Base-by-base conservation (phyloP, 2,888 invertebrate genomes). In the Itoplectis maculator region DNA sequence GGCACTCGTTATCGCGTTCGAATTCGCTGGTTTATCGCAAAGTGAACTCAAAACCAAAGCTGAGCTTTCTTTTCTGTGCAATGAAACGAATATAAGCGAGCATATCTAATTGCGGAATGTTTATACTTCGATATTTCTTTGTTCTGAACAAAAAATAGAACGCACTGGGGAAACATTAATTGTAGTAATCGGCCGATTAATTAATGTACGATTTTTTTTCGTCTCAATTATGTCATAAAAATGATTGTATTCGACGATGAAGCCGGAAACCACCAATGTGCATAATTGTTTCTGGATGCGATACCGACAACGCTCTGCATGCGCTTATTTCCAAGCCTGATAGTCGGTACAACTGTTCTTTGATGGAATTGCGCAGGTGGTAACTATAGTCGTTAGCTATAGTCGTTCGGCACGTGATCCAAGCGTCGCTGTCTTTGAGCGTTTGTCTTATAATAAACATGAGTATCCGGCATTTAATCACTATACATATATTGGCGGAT, bases 361-460 rank as follows among this genome's bases (percentile, higher is more conserved):
- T n/a, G 37, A 59, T 35, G 13, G 4, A 59, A 29, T 23, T 56
- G 56, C n/a, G 56, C 29, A 56, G 56, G 56, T 29, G 56, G 29
- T 29, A 29, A 23, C n/a, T 56, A 29, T 29, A 56, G 56, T n/a
- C 23, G 56, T 11, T 56, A 1, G n/a, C 29, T 29, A 56, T n/a
- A 20, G 23, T 42, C 11, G 8, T 6, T n/a, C 13, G 29, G 13
- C 56, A 29, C 29, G 56, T 56, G 13, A 56, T 56, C 29, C n/a
- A 15, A 59, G 1, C 29, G n/a, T 0, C 29, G 6, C 59, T 15
- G n/a, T 29, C 35, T 35, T 59, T 35, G n/a, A 56, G 7, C 35
- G 7, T 13, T 0, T 29, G 35, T 35, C 15, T 35, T 54, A 23
- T 23, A 23, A 54, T 54, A 11, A 54, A 11, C 23, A 13, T 23